A percentile compares a stretch with the other conserved stretches of the same genome.
These are phyloP conservation scores for Muscicapa striata DNA, from an alignment of 2,797 vertebrate genomes.

Conservation along the genomic window DNA sequence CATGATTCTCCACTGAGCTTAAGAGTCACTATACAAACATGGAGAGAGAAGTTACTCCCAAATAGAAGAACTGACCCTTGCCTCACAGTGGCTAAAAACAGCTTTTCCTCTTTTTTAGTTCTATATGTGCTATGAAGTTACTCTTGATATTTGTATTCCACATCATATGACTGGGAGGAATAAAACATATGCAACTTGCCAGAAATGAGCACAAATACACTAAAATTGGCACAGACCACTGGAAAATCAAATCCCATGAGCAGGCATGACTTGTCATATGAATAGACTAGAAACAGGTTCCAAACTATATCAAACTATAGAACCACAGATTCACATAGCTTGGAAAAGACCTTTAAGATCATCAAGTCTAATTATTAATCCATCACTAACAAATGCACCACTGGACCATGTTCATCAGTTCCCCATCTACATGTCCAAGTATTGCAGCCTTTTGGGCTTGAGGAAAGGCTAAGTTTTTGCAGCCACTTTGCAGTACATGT, in stretches of 20 bases:
- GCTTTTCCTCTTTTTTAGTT: not conserved
- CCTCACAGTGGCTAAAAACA: not conserved
- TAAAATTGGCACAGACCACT: not conserved
- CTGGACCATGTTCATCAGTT: not conserved
- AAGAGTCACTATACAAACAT: not conserved
- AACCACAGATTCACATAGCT: not conserved
- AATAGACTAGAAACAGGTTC: not conserved
- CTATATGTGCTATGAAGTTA: not conserved
- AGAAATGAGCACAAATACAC: not conserved
- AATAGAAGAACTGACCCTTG: not conserved
- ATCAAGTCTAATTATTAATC: rapidly evolving
- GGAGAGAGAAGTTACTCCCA: not conserved
- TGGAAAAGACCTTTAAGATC: not conserved
- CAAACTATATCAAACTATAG: not conserved
- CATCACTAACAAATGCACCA: not conserved
- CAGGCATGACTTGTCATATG: not conserved
- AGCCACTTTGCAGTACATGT: not conserved
- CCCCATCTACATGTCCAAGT: not conserved
- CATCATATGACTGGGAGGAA: not conserved
- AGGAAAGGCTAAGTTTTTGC: not conserved
- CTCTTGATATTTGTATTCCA: not conserved
- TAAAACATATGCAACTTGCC: not conserved
- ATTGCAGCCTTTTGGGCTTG: not conserved
- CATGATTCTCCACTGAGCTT: not conserved
- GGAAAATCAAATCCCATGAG: not conserved